These are phyloP conservation scores for Pycnomerus fuliginosus DNA, from an alignment of 2,888 invertebrate genomes.

Conservation along the genomic window DNA sequence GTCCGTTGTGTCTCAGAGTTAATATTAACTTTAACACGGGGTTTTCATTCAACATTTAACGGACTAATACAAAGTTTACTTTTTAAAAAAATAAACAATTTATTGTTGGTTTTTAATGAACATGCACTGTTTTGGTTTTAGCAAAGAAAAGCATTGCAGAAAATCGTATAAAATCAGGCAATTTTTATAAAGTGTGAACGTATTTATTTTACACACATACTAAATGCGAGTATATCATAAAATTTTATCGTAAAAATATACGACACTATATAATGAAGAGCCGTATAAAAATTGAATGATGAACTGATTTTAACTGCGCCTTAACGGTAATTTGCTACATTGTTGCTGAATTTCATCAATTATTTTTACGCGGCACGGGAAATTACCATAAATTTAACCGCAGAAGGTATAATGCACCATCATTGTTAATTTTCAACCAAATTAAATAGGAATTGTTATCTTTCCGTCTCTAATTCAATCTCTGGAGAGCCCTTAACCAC, in stretches of 20 bases:
- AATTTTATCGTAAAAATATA: conserved; percentile 15
- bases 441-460: too few species aligned
- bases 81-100: background rate
- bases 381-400: too few species aligned
- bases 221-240: conserved; percentile 17
- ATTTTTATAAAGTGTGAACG: conserved; percentile 15
- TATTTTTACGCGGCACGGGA: too few species aligned
- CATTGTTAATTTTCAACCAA: too few species aligned
- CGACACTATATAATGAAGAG: conserved; percentile 19
- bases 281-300: conserved; percentile 21
- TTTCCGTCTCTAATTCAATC: too few species aligned
- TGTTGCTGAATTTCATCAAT: conserved; percentile 1
- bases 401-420: too few species aligned
- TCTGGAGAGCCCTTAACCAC: too few species aligned
- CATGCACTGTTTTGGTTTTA: background rate
- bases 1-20: too few species aligned
- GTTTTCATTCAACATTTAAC: too few species aligned
- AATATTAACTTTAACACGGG: too few species aligned
- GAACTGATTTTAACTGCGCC: conserved; percentile 20
- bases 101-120: background rate
- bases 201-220: conserved; percentile 20
- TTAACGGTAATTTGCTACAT: conserved; percentile 1
- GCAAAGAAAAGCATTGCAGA: too few species aligned
- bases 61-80: background rate
- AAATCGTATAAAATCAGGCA: conserved; percentile 1